Evolutionary conservation across 2,888 invertebrate genomes (phyloP).

Genomic region (Alcis repandata): DNA sequence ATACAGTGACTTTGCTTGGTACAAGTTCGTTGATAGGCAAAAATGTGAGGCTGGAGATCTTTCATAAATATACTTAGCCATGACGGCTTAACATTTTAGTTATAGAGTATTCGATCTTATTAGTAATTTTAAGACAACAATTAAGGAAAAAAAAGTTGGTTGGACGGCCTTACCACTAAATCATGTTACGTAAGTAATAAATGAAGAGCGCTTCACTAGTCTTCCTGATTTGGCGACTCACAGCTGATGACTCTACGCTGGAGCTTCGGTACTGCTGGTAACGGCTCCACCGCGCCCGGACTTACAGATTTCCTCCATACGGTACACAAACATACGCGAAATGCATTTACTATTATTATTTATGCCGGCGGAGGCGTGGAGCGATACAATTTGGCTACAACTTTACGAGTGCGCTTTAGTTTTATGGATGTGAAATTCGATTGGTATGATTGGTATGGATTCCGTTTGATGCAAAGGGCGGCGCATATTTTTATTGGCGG

Average conservation of each 20-base stretch:
- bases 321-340: conserved; percentile 61
- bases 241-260: too few species aligned
- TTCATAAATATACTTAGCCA: too few species aligned
- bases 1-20: conserved; percentile 26
- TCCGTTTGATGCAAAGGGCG: conserved; percentile 52
- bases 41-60: background rate
- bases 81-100: too few species aligned
- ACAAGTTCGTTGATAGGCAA: background rate
- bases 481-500: conserved; percentile 50
- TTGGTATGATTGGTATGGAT: conserved; percentile 77
- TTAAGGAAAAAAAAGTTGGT: too few species aligned
- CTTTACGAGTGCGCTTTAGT: conserved; percentile 76
- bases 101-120: too few species aligned
- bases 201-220: too few species aligned
- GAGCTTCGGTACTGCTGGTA: conserved; percentile 12
- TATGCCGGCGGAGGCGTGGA: conserved; percentile 68
- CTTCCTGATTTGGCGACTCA: too few species aligned
- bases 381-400: conserved; percentile 72
- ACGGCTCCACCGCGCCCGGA: conserved; percentile 36
- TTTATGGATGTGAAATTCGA: conserved; percentile 78
- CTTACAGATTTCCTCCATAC: conserved; percentile 70
- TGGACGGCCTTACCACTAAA: too few species aligned
- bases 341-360: conserved; percentile 81
- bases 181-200: too few species aligned
- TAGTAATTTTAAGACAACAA: too few species aligned